A percentile compares a stretch with the other conserved stretches of the same genome.
Conservation (phyloP, 2,113 vertebrate genomes). For the Elachura formosa region DNA sequence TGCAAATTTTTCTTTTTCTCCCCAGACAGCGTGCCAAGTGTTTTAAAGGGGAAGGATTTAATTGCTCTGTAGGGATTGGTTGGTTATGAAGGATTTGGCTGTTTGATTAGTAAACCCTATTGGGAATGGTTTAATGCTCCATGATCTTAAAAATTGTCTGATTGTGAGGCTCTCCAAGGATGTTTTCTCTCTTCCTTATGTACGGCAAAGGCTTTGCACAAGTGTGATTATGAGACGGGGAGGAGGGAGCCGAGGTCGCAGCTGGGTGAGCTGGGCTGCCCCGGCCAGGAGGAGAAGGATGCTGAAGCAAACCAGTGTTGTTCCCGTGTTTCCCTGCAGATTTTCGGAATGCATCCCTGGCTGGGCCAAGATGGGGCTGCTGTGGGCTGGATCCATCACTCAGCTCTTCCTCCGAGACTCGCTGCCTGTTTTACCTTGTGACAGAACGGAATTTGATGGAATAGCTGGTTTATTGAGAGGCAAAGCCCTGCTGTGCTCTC, state of each 20-base stretch:
- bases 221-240: slow-evolving; percentile 76
- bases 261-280: slow-evolving; percentile 27
- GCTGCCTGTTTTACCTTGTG: background rate
- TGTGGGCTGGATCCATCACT: background rate
- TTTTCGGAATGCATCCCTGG: background rate
- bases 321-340: background rate
- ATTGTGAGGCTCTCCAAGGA: slow-evolving; percentile 93
- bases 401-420: background rate
- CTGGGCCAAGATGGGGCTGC: background rate
- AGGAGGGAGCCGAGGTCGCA: slow-evolving; percentile 12
- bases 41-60: slow-evolving; percentile 99
- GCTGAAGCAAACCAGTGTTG: background rate
- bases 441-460: background rate
- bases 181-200: slow-evolving; percentile 73
- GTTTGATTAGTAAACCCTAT: slow-evolving; percentile 99
- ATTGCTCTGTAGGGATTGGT: slow-evolving; percentile 99
- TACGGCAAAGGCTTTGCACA: slow-evolving; percentile 81
- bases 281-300: background rate
- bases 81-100: slow-evolving; percentile 99
- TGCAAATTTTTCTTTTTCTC: slow-evolving; percentile 85
- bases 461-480: background rate
- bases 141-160: slow-evolving; percentile 98
- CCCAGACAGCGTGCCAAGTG: slow-evolving; percentile 93
- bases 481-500: background rate
- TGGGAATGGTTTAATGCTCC: slow-evolving; percentile 99